Base-by-base conservation (phyloP, 2,797 vertebrate genomes). In the Saguinus oedipus region DNA sequence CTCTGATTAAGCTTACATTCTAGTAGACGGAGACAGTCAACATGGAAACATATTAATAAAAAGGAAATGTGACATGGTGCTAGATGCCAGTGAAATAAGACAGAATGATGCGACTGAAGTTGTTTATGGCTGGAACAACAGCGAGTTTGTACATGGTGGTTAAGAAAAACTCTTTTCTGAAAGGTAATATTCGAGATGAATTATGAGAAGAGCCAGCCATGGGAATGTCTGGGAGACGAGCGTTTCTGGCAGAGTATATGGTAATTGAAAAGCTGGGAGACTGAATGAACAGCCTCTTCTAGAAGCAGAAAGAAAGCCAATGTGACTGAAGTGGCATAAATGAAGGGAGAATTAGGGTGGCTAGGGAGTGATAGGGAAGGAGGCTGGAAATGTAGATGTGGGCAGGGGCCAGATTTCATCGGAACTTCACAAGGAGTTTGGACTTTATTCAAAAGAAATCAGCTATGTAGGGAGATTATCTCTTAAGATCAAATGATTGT, bases 391-490 rank as follows among this genome's bases (percentile, higher is more conserved):
- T 22, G 4, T 2, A 33, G 64, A 19, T n/a, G 9, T 7, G 50
- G 22, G 22, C 78, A 86, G 26, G 1, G 11, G 44, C 53, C 83
- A 48, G 15, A 46, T 26, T 2, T n/a, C 33, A 11, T 4, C 6
- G 7, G 14, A 46, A 27, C 75, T 79, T 53, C 14, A 68, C 1
- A 17, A 48, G 39, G 53, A 88, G 17, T 76, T 61, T 33, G 46
- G 14, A 39, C 48, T 93, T 75, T 64, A 48, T 74, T 22, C 15
- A 53, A 74, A 94, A 88, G 44, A 90, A 80, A 80, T 59, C 39
- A 70, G 9, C 12, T 84, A 78, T 48, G 80, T 50, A 83, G 33
- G 27, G 57, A 93, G 75, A 50, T 70, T 82, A 83, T 26, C 36
- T 50, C 39, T 39, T 93, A 26, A 97, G 33, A 61, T 86, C 42